Conservation (phyloP, 2,888 invertebrate genomes). For the Eurytoma californica region DNA sequence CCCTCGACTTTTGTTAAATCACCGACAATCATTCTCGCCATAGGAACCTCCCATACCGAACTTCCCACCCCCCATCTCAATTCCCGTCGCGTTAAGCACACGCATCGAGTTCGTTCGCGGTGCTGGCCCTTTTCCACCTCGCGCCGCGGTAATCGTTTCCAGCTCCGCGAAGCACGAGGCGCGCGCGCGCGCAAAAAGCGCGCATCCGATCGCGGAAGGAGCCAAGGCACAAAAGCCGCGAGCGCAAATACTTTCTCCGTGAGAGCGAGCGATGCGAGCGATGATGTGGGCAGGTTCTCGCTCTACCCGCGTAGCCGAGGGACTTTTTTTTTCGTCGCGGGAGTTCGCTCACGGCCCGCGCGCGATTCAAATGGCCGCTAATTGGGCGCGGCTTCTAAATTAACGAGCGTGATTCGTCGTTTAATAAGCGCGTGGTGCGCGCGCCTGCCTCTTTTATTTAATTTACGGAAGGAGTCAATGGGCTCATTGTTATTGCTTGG, state of each 20-base stretch:
- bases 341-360: background rate
- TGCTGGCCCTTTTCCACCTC: background rate
- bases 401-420: constrained; percentile 50
- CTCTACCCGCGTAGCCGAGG: background rate
- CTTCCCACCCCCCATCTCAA: too few species aligned
- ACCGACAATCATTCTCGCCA: too few species aligned
- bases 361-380: constrained; percentile 29
- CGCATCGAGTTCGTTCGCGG: too few species aligned
- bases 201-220: constrained; percentile 31
- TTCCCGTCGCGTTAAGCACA: too few species aligned
- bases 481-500: too few species aligned
- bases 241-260: constrained; percentile 31
- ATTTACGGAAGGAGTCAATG: background rate
- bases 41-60: too few species aligned
- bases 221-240: background rate
- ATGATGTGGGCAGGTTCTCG: background rate
- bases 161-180: constrained; percentile 1
- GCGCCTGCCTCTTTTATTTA: constrained; percentile 2
- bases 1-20: too few species aligned
- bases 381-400: constrained; percentile 38
- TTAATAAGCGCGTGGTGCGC: constrained; percentile 10
- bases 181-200: constrained; percentile 19
- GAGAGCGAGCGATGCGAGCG: background rate
- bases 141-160: constrained; percentile 16
- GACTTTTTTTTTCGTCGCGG: background rate